Conservation (phyloP, 1,140 invertebrate species). For the Drosophila pseudoobscura region DNA sequence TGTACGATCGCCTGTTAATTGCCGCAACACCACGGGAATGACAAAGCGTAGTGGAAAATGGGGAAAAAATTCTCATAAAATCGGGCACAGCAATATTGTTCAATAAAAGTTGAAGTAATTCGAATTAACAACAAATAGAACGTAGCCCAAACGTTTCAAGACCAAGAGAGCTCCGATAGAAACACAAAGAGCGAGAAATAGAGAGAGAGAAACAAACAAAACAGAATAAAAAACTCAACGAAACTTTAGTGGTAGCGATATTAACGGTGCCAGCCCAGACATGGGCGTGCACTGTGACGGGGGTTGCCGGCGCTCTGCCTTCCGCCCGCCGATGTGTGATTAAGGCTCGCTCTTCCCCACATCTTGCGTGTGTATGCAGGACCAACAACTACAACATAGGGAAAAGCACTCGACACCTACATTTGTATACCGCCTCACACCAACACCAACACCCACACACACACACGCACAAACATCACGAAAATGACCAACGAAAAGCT, state of each 20-base stretch:
- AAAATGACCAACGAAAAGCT: constrained; percentile 71
- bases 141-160: constrained; percentile 13
- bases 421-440: constrained; percentile 7
- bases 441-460: constrained; percentile 25
- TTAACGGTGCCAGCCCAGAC: constrained; percentile 36
- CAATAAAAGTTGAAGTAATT: constrained; percentile 42
- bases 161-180: constrained; percentile 3
- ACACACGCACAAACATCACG: constrained; percentile 43
- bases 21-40: constrained; percentile 2
- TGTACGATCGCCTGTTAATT: constrained; percentile 21
- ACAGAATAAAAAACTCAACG: constrained; percentile 59
- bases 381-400: constrained; percentile 14
- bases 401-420: constrained; percentile 13
- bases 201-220: constrained; percentile 67
- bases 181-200: not conserved
- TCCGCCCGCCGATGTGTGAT: constrained; percentile 57
- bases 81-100: constrained; percentile 31
- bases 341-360: constrained; percentile 74
- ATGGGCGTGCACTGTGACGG: constrained; percentile 50
- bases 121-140: constrained; percentile 62
- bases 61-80: constrained; percentile 46
- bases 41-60: constrained; percentile 23
- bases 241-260: constrained; percentile 70
- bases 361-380: constrained; percentile 55
- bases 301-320: constrained; percentile 25